Conservation (phyloP, 2,888 invertebrate genomes). For the Caenorhabditis sp. region DNA sequence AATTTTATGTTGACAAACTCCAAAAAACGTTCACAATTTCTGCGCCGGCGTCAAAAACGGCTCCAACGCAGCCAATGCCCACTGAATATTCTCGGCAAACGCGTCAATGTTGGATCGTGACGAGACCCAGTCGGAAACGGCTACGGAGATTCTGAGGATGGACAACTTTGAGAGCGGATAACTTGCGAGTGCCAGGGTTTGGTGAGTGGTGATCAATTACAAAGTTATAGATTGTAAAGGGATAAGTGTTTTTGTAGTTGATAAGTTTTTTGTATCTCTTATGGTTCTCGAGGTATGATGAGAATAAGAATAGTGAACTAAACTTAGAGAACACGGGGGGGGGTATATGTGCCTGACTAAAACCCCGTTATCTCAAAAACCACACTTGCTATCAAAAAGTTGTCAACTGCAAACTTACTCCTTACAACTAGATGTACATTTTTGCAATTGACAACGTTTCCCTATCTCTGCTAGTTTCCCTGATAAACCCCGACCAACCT, state of each 20-base stretch:
- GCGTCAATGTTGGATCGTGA: constrained; percentile 69
- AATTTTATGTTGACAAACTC: constrained; percentile 5
- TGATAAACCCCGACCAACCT: too few species aligned
- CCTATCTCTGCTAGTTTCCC: neutral
- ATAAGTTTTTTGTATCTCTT: neutral
- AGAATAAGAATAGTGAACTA: too few species aligned
- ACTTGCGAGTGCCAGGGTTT: too few species aligned
- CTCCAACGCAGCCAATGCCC: constrained; percentile 66
- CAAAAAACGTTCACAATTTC: constrained; percentile 42
- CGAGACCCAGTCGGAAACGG: constrained; percentile 65
- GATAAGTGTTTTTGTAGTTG: neutral
- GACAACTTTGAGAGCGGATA: too few species aligned
- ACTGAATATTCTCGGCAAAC: constrained; percentile 65
- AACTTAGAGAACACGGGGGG: too few species aligned
- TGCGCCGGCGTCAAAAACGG: constrained; percentile 49
- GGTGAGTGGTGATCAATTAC: too few species aligned
- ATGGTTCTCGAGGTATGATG: neutral
- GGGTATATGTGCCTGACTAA: too few species aligned
- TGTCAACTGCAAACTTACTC: neutral
- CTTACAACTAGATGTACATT: neutral
- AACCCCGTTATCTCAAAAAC: neutral
- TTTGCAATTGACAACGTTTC: neutral
- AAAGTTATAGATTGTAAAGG: too few species aligned
- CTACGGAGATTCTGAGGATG: constrained; percentile 65
- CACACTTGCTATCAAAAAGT: neutral